Percentiles rank a stretch among this genome's conserved stretches.
phyloP scores from a whole-genome alignment of 2,888 invertebrate species.

The Drosophila monieri region DNA sequence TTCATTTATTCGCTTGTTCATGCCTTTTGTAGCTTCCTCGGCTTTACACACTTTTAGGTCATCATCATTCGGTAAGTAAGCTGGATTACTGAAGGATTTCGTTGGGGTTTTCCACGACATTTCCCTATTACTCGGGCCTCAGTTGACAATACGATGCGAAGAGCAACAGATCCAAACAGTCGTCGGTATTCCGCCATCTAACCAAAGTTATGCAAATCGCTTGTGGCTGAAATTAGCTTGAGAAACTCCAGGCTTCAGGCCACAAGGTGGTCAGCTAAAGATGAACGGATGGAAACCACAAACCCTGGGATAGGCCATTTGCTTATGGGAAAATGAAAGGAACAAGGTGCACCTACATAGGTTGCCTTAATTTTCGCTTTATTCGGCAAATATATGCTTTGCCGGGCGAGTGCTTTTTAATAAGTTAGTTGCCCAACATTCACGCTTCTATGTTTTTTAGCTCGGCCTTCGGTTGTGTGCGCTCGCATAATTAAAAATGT shows the following conservation, averaged over 20 bases:
- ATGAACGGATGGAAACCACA: conserved; percentile 25
- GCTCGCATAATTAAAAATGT: conserved; percentile 71
- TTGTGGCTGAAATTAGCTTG: conserved; percentile 49
- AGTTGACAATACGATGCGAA: conserved; percentile 28
- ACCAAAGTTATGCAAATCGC: conserved; percentile 62
- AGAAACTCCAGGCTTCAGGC: conserved; percentile 47
- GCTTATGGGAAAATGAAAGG: not conserved
- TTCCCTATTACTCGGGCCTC: conserved; percentile 35
- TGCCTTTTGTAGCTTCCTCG: conserved; percentile 50
- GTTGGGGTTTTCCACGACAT: conserved; percentile 62
- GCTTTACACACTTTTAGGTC: conserved; percentile 75
- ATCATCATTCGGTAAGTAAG: conserved; percentile 60
- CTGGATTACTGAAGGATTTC: conserved; percentile 74
- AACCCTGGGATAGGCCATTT: not conserved
- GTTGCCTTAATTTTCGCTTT: conserved; percentile 55
- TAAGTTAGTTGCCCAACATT: conserved; percentile 62
- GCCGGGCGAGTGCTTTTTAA: conserved; percentile 58
- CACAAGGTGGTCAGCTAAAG: conserved; percentile 62
- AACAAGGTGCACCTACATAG: conserved; percentile 22
- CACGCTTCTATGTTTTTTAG: conserved; percentile 43
- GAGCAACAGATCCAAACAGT: conserved; percentile 53
- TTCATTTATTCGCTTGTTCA: conserved; percentile 11
- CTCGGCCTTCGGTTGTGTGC: conserved; percentile 32
- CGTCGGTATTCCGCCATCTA: not conserved
- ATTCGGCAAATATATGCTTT: conserved; percentile 63